Evolutionary conservation across 2,888 invertebrate genomes (phyloP).

Genomic region (Amblyjoppa fuscipennis): DNA sequence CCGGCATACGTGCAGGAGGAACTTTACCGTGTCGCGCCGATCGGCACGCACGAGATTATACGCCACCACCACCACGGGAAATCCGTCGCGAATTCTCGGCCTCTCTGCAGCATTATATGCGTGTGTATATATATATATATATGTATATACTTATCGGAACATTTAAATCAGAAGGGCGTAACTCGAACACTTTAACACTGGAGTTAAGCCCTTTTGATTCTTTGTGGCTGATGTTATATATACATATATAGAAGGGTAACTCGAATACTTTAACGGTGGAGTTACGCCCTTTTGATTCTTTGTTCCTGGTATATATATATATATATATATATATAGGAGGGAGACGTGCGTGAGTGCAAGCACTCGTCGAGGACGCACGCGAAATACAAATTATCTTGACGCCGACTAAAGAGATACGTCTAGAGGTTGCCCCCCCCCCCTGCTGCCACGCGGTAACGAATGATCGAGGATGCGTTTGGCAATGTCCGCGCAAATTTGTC

Average conservation of each 20-base stretch:
- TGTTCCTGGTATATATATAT: too few relatives aligned
- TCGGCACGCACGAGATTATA: conserved; percentile 36
- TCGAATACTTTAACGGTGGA: too few relatives aligned
- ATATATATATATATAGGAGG: not conserved
- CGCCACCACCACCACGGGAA: conserved; percentile 67
- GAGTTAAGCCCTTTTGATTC: not conserved
- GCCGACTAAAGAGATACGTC: conserved; percentile 3
- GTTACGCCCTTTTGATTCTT: too few relatives aligned
- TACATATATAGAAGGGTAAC: too few relatives aligned
- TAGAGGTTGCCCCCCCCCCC: conserved; percentile 20
- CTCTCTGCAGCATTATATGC: conserved; percentile 2
- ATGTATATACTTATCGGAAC: too few relatives aligned
- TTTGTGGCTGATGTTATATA: not conserved
- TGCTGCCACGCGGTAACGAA: conserved; percentile 20
- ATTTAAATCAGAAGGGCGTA: too few relatives aligned
- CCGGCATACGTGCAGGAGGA: conserved; percentile 43
- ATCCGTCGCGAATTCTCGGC: conserved; percentile 42
- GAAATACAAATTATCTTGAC: conserved; percentile 61
- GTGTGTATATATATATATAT: not conserved
- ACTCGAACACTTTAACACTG: too few relatives aligned
- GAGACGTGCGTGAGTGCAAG: conserved; percentile 27
- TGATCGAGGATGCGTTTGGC: conserved; percentile 42
- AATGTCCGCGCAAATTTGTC: conserved; percentile 61
- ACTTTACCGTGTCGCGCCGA: conserved; percentile 71
- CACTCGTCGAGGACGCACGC: conserved; percentile 45